phyloP scores from a whole-genome alignment of 2,113 vertebrate species.

The Apaloderma vittatum region DNA sequence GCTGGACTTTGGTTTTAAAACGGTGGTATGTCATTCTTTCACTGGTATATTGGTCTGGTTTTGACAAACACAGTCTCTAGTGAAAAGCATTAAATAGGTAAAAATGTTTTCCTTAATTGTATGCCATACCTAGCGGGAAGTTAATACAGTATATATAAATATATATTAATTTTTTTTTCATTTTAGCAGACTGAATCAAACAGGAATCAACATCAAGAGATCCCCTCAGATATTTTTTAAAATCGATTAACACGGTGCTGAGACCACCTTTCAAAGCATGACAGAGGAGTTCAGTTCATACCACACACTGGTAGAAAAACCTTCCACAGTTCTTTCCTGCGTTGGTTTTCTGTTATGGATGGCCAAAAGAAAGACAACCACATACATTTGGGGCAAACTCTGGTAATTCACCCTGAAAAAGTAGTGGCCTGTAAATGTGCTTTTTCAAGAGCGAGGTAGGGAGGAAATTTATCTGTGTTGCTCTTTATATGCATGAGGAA shows the following conservation, averaged over 20 bases:
- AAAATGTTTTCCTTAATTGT: neutral
- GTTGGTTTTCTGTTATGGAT: neutral
- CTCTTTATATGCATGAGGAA: neutral
- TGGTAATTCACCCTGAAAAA: neutral
- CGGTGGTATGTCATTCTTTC: neutral
- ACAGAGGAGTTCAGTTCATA: neutral
- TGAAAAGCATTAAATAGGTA: neutral
- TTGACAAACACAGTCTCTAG: neutral
- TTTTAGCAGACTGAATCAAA: neutral
- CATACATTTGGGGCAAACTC: neutral
- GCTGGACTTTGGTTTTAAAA: neutral
- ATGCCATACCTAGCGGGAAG: neutral
- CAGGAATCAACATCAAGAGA: neutral
- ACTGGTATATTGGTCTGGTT: neutral
- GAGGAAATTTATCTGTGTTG: neutral
- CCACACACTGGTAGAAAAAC: neutral
- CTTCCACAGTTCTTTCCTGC: neutral
- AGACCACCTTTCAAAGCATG: neutral
- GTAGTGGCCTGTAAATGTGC: neutral
- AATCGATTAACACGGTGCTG: neutral
- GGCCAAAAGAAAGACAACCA: neutral
- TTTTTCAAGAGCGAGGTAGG: accelerated
- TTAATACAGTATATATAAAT: neutral
- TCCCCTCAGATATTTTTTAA: neutral
- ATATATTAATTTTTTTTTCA: neutral